Conservation (phyloP, 2,113 vertebrate genomes). For the Scopus umbretta region DNA sequence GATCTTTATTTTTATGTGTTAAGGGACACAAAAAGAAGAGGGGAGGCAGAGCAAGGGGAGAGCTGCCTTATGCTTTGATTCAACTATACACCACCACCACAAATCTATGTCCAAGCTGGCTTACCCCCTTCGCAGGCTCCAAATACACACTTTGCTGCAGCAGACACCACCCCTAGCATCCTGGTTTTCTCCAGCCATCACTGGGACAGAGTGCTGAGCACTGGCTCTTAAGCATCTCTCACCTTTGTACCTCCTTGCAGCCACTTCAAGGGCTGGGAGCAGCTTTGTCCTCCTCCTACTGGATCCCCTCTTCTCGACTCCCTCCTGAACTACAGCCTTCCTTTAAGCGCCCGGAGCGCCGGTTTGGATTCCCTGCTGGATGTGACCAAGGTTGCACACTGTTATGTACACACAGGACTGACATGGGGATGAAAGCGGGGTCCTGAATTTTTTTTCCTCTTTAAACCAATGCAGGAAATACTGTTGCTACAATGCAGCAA, state of each 20-base stretch:
- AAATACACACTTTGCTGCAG: not conserved
- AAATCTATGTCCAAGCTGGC: not conserved
- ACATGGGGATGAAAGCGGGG: not conserved
- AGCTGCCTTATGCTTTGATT: not conserved
- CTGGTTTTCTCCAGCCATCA: not conserved
- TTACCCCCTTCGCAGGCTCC: not conserved
- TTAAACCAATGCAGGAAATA: not conserved
- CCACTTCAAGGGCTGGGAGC: not conserved
- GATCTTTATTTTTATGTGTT: constrained; percentile 36
- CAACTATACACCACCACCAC: not conserved
- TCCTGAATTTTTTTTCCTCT: not conserved
- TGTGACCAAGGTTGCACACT: not conserved
- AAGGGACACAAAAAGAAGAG: not conserved
- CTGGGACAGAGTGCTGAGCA: not conserved
- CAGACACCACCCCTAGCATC: not conserved
- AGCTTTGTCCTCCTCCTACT: not conserved
- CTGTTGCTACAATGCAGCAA: not conserved
- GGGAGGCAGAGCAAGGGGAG: not conserved
- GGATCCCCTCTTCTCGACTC: not conserved
- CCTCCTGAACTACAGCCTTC: not conserved
- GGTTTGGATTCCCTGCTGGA: not conserved
- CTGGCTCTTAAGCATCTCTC: not conserved
- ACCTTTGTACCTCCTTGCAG: not conserved
- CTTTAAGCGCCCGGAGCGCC: not conserved
- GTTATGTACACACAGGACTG: not conserved